Evolutionary conservation across 37 sponge, comb jelly and placozoan genomes (phyloP).

Genomic region (Theonella swinhoei): DNA sequence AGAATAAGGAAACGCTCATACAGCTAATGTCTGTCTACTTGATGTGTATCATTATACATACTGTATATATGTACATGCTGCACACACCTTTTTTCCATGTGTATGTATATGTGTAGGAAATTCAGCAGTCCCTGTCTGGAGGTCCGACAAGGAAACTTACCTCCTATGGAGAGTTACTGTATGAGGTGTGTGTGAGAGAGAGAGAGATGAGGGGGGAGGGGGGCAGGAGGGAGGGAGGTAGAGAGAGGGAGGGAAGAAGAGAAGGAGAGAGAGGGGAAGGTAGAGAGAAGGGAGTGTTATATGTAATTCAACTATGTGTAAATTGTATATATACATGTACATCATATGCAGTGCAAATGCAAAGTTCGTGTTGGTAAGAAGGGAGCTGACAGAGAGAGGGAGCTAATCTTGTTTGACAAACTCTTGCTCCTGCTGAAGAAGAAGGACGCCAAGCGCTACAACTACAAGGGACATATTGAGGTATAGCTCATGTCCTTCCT

Average conservation of each 20-base stretch:
- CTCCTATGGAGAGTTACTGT: constrained; percentile 59
- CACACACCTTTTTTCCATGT: too few species aligned
- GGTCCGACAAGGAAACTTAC: constrained; percentile 27
- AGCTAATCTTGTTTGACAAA: constrained; percentile 68
- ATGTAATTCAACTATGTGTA: neutral
- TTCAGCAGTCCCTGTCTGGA: neutral
- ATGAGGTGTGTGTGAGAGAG: constrained; percentile 28
- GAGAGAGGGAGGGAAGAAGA: too few species aligned
- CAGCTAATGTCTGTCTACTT: too few species aligned
- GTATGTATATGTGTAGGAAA: neutral
- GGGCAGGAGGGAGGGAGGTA: too few species aligned
- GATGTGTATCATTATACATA: too few species aligned
- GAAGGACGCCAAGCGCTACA: constrained; percentile 58
- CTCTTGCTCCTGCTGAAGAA: constrained; percentile 68
- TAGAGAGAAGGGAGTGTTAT: too few species aligned
- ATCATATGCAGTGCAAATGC: constrained; percentile 26
- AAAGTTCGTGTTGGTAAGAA: constrained; percentile 29
- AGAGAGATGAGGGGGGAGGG: too few species aligned
- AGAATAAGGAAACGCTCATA: too few species aligned
- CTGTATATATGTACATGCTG: too few species aligned
- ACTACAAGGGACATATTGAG: constrained; percentile 65
- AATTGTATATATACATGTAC: neutral
- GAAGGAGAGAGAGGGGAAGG: too few species aligned
- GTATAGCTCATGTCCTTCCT: constrained; percentile 18
- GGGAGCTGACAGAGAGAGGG: constrained; percentile 25